Evolutionary conservation across 2,113 vertebrate species (phyloP).

Genomic region (Clinocottus analis): DNA sequence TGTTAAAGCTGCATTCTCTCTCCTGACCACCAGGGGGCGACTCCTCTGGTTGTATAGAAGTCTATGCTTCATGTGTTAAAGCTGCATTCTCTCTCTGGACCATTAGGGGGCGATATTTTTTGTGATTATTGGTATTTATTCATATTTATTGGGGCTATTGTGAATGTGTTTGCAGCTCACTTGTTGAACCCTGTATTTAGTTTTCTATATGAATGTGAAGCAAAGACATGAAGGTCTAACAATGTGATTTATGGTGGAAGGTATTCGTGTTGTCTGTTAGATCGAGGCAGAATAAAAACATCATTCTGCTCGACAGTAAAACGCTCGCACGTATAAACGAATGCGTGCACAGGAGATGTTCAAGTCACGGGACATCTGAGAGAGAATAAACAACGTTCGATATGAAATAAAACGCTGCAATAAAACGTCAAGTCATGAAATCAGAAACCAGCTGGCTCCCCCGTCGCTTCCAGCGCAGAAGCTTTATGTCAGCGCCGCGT

Average conservation of each 20-base stretch:
- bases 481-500: conserved; percentile 39
- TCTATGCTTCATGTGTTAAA: too few species aligned
- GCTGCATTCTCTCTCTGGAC: too few species aligned
- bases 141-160: too few species aligned
- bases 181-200: too few species aligned
- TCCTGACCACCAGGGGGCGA: too few species aligned
- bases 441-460: conserved; percentile 38
- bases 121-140: too few species aligned
- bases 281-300: background rate
- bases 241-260: background rate
- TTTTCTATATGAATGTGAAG: background rate
- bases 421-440: conserved; percentile 59
- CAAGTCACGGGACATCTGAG: background rate
- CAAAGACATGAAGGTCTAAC: background rate
- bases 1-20: too few species aligned
- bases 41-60: too few species aligned
- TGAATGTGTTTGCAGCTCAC: too few species aligned
- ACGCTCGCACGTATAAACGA: background rate
- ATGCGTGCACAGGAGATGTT: background rate
- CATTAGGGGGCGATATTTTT: too few species aligned
- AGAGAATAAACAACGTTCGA: conserved; percentile 5
- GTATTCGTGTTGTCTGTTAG: background rate
- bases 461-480: conserved; percentile 23
- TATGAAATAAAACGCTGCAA: conserved; percentile 28
- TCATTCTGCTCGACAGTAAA: background rate